A percentile compares a stretch with the other conserved stretches of the same genome.
Evolutionary conservation across 2,888 invertebrate species (phyloP).

Genomic region (Quadroppia sp.): DNA sequence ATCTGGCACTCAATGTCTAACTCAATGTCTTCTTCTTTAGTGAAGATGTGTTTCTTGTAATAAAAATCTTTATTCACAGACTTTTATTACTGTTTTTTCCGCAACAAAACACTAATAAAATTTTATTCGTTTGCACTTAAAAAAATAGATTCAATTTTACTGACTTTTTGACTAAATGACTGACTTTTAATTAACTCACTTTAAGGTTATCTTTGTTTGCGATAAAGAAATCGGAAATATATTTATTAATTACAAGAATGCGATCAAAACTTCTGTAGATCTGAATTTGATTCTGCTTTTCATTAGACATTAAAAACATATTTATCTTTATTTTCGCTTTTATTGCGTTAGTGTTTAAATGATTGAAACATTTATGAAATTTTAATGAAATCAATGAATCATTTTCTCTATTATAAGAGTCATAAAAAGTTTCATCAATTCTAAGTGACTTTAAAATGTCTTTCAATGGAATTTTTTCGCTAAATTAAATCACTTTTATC

Average conservation of each 20-base stretch:
- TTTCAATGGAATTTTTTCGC: neutral
- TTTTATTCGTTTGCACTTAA: neutral
- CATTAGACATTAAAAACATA: neutral
- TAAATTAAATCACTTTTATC: neutral
- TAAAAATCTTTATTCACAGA: neutral
- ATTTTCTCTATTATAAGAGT: neutral
- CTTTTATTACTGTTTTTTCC: conserved; percentile 6
- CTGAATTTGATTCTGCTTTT: neutral
- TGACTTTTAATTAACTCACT: conserved; percentile 4
- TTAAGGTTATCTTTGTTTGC: neutral
- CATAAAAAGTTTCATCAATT: neutral
- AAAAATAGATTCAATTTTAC: neutral
- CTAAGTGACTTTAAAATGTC: neutral
- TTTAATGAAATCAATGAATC: neutral
- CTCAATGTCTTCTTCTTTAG: too few relatives aligned
- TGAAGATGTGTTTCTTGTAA: too few relatives aligned
- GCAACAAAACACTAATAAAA: neutral
- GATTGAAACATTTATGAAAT: neutral
- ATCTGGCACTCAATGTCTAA: neutral
- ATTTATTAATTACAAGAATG: neutral
- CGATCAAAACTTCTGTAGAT: neutral
- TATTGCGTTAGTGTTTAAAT: neutral
- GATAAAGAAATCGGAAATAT: neutral
- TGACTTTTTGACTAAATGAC: neutral
- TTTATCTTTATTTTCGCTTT: neutral